Conservation (phyloP, 92 coral and sea anemone species). For the Epizoanthus rinbou region DNA sequence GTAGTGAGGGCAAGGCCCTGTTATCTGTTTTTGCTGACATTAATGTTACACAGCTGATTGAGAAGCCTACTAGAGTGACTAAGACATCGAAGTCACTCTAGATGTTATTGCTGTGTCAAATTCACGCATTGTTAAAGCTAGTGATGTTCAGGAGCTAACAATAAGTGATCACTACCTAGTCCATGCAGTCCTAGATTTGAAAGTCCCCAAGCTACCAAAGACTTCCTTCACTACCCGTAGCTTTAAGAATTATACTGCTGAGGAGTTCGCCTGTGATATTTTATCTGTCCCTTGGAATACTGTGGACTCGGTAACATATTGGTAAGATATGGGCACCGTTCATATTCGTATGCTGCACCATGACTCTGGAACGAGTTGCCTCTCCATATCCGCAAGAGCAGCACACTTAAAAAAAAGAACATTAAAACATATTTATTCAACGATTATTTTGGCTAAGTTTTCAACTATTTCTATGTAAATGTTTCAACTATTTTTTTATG, state of each 20-base stretch:
- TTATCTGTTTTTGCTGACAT: conserved; percentile 43
- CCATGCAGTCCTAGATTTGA: conserved; percentile 35
- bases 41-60: conserved; percentile 50
- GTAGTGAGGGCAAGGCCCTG: conserved; percentile 46
- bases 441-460: no score
- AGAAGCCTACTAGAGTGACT: conserved; percentile 49
- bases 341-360: no score
- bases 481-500: no score
- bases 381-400: no score
- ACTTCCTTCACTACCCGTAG: conserved; percentile 41
- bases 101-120: conserved; percentile 21
- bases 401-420: no score
- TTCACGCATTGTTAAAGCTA: not conserved
- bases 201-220: conserved; percentile 39
- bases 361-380: no score
- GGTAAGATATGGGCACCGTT: no score
- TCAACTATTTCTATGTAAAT: no score
- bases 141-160: conserved; percentile 34
- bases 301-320: no score
- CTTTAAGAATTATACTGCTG: conserved; percentile 16
- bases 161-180: conserved; percentile 59
- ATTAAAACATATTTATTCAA: no score
- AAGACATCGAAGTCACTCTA: conserved; percentile 1
- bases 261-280: conserved; percentile 17
- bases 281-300: conserved; percentile 29